These are phyloP conservation scores for Arctia plantaginis DNA, from an alignment of 2,888 invertebrate genomes.

Conservation along the genomic window DNA sequence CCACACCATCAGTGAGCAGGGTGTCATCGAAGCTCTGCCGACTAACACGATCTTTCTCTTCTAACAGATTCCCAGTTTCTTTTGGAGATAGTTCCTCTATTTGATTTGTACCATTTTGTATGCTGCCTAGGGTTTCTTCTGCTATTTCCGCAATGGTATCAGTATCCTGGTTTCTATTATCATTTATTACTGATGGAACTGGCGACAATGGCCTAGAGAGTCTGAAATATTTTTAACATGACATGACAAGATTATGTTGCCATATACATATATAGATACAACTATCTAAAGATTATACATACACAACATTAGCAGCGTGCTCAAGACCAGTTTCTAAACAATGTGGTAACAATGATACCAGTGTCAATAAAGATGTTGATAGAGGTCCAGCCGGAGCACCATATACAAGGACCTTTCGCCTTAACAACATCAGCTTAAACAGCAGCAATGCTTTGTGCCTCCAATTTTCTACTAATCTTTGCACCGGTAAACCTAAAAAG, in stretches of 20 bases:
- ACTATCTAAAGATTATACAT: constrained; percentile 53
- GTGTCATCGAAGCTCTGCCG: constrained; percentile 81
- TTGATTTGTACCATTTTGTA: constrained; percentile 65
- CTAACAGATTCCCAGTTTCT: constrained; percentile 76
- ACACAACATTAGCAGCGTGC: constrained; percentile 94
- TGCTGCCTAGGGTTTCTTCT: constrained; percentile 57
- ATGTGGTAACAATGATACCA: constrained; percentile 96
- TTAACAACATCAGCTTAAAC: constrained; percentile 96
- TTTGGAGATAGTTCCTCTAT: constrained; percentile 76
- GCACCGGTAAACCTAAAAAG: constrained; percentile 92
- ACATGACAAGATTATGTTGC: neutral
- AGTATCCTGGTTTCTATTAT: constrained; percentile 59
- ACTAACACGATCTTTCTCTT: constrained; percentile 80
- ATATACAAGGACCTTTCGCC: constrained; percentile 95
- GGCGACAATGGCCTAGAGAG: constrained; percentile 80
- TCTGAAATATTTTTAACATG: constrained; percentile 53
- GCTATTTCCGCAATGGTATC: constrained; percentile 58
- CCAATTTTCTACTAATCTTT: constrained; percentile 93
- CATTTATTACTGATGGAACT: constrained; percentile 56
- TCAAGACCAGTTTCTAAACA: constrained; percentile 94
- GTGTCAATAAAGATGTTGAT: constrained; percentile 94
- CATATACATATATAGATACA: neutral
- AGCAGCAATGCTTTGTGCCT: constrained; percentile 96
- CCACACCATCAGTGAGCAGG: constrained; percentile 70
- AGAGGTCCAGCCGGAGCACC: constrained; percentile 96